Conservation (phyloP, 2,113 vertebrate species). For the Myotis davidii region DNA sequence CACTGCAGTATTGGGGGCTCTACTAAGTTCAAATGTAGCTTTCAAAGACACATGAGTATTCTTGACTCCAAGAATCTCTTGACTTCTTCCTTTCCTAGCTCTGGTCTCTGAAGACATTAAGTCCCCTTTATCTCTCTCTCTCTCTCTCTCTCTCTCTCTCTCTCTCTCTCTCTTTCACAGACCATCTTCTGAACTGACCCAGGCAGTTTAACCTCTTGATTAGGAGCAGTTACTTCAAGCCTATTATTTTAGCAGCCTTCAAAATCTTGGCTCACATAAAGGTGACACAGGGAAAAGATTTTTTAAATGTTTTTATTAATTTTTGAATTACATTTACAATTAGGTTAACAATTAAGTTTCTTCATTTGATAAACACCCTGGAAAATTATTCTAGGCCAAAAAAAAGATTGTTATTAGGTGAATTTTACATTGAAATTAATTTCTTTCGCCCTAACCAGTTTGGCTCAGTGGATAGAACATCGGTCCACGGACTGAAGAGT, state of each 20-base stretch:
- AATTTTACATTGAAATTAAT: neutral
- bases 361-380: neutral
- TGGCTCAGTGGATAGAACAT: too few relatives aligned
- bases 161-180: neutral
- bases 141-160: too few relatives aligned
- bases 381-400: neutral
- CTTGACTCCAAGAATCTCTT: neutral
- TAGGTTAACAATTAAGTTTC: neutral
- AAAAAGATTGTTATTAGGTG: neutral
- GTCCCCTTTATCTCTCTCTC: neutral
- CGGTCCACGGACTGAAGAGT: too few relatives aligned
- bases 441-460: neutral
- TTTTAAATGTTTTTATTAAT: neutral
- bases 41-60: neutral
- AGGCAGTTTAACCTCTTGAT: too few relatives aligned
- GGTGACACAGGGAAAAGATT: neutral
- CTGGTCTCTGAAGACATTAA: neutral
- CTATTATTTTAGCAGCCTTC: neutral
- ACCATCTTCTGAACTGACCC: neutral
- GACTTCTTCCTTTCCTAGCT: neutral
- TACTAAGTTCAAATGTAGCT: neutral
- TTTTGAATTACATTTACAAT: neutral
- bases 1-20: too few relatives aligned
- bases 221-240: neutral
- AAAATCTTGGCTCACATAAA: neutral